Evolutionary conservation across 2,113 vertebrate species (phyloP), one percentile per base, ranked within the genome.

Genomic region (Gobius niger): DNA sequence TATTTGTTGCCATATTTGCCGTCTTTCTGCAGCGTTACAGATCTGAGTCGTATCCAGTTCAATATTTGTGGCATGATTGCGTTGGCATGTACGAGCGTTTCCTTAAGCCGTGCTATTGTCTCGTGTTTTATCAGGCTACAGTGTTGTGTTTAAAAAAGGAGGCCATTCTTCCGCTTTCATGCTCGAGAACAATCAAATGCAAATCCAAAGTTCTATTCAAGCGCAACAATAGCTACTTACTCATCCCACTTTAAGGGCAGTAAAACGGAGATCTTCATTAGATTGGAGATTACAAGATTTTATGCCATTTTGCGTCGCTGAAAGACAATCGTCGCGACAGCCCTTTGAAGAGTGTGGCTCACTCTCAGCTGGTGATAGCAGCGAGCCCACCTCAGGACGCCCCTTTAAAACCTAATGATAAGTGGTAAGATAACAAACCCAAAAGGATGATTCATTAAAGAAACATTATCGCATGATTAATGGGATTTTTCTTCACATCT

Each of bases 191-290:
- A 60, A 60, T 44, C 57, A 60, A 42, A 42, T n/a, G 15, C 13
- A 42, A 60, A 44, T 60, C 40, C 14, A 42, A 24, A 60, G 14
- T 42, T 15, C 40, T 60, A 42, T 60, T 41, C 57, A 60, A 44
- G 40, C 16, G 57, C 41, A 42, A 60, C 57, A 60, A 60, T 60
- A 42, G 57, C 41, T 60, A 14, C 54, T 60, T 60, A 14, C 54
- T 60, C 16, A 60, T 40, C 54, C 54, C 54, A 57, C 54, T 60
- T 16, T 5, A 14, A 42, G 40, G 4, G 47, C 13, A 50, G 15
- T 1, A 60, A 60, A 60, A 42, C 1, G 8, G 7, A 57, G 54
- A 57, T 57, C 12, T 7, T 57, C 24, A 44, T 42, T 44, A 16
- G 40, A 24, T 11, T 24, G 18, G n/a, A 60, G 40, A 60, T 60